These are phyloP conservation scores for Ericerus pela DNA, from an alignment of 1,140 invertebrate genomes.

Conservation along the genomic window DNA sequence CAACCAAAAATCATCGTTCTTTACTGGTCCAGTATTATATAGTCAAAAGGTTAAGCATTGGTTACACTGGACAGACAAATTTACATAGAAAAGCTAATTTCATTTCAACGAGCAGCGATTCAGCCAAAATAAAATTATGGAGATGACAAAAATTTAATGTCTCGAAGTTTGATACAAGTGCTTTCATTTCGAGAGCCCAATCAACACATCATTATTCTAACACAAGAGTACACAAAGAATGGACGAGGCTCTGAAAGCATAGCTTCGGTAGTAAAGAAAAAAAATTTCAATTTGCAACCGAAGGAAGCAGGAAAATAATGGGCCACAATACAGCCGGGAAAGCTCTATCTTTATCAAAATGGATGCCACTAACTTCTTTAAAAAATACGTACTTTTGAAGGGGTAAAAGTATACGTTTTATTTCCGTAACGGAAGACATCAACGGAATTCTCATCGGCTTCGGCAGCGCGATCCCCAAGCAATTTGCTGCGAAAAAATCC, in stretches of 20 bases:
- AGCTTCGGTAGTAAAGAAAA: too few species aligned
- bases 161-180: too few species aligned
- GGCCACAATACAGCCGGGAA: too few species aligned
- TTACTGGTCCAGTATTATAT: too few species aligned
- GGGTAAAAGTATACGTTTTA: slow-evolving; percentile 22
- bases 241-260: neutral
- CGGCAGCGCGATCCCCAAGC: slow-evolving; percentile 20
- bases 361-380: too few species aligned
- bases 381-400: slow-evolving; percentile 19
- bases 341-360: too few species aligned
- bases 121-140: too few species aligned
- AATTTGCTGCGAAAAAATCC: slow-evolving; percentile 16
- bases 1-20: too few species aligned
- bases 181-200: too few species aligned
- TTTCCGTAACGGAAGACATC: slow-evolving; percentile 21
- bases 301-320: neutral
- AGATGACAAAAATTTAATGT: too few species aligned
- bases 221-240: neutral
- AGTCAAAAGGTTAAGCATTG: neutral
- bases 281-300: neutral
- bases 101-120: neutral
- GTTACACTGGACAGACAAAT: neutral
- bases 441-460: slow-evolving; percentile 18
- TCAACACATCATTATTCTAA: neutral
- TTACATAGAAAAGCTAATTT: neutral